Percentiles rank a stretch among this genome's conserved stretches.
These are phyloP conservation scores for Cyclargus thomasi DNA, from an alignment of 1,140 invertebrate genomes.

Conservation along the genomic window DNA sequence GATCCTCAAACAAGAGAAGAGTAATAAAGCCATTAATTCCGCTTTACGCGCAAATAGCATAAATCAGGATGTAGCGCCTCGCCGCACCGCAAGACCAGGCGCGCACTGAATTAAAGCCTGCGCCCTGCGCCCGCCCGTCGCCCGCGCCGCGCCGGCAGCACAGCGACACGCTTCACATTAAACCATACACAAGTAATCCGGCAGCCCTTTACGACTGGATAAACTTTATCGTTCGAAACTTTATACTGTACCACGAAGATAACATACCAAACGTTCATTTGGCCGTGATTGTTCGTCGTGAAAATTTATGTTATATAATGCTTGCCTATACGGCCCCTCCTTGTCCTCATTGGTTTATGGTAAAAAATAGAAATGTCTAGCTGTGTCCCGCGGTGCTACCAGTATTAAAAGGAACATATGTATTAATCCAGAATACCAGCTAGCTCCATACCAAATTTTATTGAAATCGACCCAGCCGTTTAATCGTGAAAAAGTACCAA, in stretches of 20 bases:
- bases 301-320: too few species aligned
- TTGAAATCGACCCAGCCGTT: too few species aligned
- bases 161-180: slow-evolving; percentile 40
- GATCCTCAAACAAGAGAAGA: slow-evolving; percentile 51
- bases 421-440: too few species aligned
- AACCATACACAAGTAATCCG: slow-evolving; percentile 33
- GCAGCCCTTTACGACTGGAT: slow-evolving; percentile 11
- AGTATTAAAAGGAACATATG: too few species aligned
- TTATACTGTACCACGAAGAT: not conserved
- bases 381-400: too few species aligned
- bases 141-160: slow-evolving; percentile 36
- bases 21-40: slow-evolving; percentile 72
- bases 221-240: slow-evolving; percentile 5
- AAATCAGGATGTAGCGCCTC: slow-evolving; percentile 62
- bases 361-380: too few species aligned
- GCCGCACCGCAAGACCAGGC: slow-evolving; percentile 28
- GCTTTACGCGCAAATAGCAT: slow-evolving; percentile 70
- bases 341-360: too few species aligned
- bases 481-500: too few species aligned
- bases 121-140: slow-evolving; percentile 36
- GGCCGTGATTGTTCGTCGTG: too few species aligned
- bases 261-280: too few species aligned
- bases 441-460: too few species aligned
- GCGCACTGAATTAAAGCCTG: slow-evolving; percentile 34
- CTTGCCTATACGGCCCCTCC: too few species aligned